Evolutionary conservation across 64 coral and sea anemone species (phyloP).

Genomic region (Pocillopora damicornis): DNA sequence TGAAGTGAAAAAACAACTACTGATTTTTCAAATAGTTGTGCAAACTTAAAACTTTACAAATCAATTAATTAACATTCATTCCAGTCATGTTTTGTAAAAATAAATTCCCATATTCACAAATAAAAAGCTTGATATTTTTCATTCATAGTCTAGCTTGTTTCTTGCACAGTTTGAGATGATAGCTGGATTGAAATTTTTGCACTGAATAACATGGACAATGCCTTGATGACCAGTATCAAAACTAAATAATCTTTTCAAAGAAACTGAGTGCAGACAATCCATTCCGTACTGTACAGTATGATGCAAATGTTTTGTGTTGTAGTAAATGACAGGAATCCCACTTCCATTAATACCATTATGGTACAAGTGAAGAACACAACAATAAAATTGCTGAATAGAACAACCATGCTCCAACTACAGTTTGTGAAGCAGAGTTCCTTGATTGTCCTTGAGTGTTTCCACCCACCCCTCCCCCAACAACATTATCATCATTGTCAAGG

Average conservation of each 20-base stretch:
- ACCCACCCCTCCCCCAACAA: neutral
- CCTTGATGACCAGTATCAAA: conserved; percentile 18
- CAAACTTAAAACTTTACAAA: conserved; percentile 6
- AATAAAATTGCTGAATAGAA: neutral
- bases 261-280: neutral
- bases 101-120: conserved; percentile 7
- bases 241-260: conserved; percentile 17
- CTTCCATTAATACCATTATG: neutral
- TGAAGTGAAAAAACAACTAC: neutral
- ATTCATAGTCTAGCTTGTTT: neutral
- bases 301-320: neutral
- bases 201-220: neutral
- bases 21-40: neutral
- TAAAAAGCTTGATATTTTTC: neutral
- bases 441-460: neutral
- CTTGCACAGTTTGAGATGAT: neutral
- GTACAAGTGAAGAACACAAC: neutral
- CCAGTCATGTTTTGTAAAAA: neutral
- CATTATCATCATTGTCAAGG: neutral
- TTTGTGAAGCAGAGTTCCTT: neutral
- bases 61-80: conserved; percentile 16
- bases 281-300: neutral
- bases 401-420: neutral
- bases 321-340: neutral
- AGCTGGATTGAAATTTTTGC: neutral